Percentiles rank a stretch among this genome's conserved stretches.
phyloP scores from a whole-genome alignment of 2,797 vertebrate species.

The Gorsachius magnificus region DNA sequence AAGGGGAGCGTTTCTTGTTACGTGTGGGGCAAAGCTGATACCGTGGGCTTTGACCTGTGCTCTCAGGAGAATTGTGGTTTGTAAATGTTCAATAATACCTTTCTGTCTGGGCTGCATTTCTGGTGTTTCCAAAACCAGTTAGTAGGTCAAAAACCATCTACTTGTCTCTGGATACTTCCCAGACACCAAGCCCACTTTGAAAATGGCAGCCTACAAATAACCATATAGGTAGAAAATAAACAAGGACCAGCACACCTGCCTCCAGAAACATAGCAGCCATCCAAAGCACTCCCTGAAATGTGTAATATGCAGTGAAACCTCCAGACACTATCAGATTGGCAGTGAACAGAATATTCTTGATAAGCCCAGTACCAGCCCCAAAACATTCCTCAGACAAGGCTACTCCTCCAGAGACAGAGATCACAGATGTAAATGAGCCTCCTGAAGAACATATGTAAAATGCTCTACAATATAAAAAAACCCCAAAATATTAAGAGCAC shows the following conservation, averaged over 20 bases:
- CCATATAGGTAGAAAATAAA: background rate
- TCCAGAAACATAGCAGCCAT: background rate
- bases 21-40: background rate
- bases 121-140: background rate
- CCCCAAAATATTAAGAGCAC: background rate
- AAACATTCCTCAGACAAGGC: constrained; percentile 16
- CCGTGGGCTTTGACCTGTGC: background rate
- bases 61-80: background rate
- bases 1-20: background rate
- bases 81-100: background rate
- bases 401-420: constrained; percentile 12
- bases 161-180: background rate
- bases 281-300: background rate
- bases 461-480: background rate
- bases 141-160: background rate
- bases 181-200: background rate
- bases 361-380: background rate
- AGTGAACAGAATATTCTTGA: constrained; percentile 1
- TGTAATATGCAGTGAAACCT: background rate
- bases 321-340: constrained; percentile 30
- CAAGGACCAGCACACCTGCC: background rate
- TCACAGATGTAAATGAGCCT: constrained; percentile 2
- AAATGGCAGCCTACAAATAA: constrained; percentile 20
- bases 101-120: background rate
- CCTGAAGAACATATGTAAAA: background rate